Evolutionary conservation across 2,888 invertebrate species (phyloP), one percentile per base, ranked within the genome.

Genomic region (Anorthoa munda): DNA sequence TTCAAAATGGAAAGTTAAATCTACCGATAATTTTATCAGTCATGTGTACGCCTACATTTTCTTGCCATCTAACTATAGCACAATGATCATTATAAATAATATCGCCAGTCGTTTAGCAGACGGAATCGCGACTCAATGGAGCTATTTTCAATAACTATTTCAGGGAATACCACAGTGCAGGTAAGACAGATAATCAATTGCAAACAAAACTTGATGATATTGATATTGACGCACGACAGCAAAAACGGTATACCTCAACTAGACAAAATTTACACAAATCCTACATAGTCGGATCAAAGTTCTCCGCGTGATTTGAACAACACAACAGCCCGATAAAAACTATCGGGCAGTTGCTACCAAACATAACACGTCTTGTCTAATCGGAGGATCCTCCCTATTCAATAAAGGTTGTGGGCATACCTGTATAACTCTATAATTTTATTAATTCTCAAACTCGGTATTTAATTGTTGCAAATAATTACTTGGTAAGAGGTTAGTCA

Each of bases 71-170:
- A 66, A 75, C 17, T 68, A 50, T 71, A 83, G 68, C 55, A 75
- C 31, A 75, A 83, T 74, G 45, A 66, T 68, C 23, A 48, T 68
- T 61, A 71, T 83, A 79, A 66, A 81, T 83, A 64, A 83, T 71
- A 56, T 56, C 45, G 55, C 66, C 53, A 75, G 66, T 76, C 66
- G 21, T 80, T 72, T 69, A 84, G 31, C 59, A 72, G 72, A 76
- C 80, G 64, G 17, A 50, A 66, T 73, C 67, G 67, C 61, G 26
- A 51, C 66, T 79, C 74, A 66, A 70, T 75, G 64, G 64, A 56
- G 53, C 51, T 81, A 81, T 77, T 81, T 84, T 64, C 53, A 80
- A 80, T 66, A 71, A 71, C 65, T 75, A 80, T 83, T 81, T 80
- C 59, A 51, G 68, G 45, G 31, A 80, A 39, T 66, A 51, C 26